Percentiles rank a stretch among this genome's conserved stretches.
phyloP scores from a whole-genome alignment of 2,113 vertebrate genomes.

The Nerophis ophidion region DNA sequence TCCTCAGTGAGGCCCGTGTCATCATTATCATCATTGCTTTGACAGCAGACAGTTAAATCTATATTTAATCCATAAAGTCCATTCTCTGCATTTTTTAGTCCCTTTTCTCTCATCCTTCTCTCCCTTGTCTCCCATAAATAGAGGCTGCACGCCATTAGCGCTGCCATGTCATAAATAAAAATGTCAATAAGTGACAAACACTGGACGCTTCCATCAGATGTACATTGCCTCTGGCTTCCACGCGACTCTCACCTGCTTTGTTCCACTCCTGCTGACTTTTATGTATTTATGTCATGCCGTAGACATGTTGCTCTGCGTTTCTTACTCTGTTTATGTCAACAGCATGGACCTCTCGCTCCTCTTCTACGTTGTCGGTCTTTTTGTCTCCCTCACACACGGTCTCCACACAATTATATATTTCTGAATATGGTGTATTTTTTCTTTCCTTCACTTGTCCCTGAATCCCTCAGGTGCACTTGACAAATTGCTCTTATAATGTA shows the following conservation, averaged over 20 bases:
- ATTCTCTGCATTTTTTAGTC: constrained; percentile 53
- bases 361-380: not conserved
- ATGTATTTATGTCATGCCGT: constrained; percentile 24
- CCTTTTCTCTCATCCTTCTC: constrained; percentile 46
- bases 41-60: constrained; percentile 66
- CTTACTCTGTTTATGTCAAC: constrained; percentile 5
- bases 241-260: constrained; percentile 22
- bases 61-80: constrained; percentile 10
- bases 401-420: not conserved
- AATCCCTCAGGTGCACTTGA: too few species aligned
- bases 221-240: constrained; percentile 24
- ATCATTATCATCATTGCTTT: constrained; percentile 52
- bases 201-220: constrained; percentile 18
- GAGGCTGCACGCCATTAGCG: constrained; percentile 53
- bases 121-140: constrained; percentile 57
- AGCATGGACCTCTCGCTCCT: not conserved
- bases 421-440: constrained; percentile 24
- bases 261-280: constrained; percentile 19
- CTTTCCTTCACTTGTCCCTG: not conserved
- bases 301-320: constrained; percentile 12
- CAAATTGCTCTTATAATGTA: too few species aligned
- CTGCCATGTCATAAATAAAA: constrained; percentile 61
- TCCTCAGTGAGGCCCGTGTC: constrained; percentile 37
- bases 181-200: constrained; percentile 64
- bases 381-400: not conserved